Percentiles rank a stretch among this genome's conserved stretches.
Evolutionary conservation across 2,888 invertebrate species (phyloP).

Genomic region (Acrobasis suavella): DNA sequence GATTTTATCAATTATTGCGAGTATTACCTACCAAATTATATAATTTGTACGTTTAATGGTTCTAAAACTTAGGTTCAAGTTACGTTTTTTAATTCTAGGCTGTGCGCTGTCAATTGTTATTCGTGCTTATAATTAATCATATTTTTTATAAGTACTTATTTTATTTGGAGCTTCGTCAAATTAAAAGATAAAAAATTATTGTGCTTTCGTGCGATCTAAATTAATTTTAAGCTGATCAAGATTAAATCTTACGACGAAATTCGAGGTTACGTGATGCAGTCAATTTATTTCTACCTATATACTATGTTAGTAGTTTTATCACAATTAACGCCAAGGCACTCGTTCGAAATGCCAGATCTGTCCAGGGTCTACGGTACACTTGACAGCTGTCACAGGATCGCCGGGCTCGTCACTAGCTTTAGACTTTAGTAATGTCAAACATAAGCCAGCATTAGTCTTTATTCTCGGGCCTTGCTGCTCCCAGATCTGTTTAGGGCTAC

Average conservation of each 20-base stretch:
- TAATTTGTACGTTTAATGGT: conserved; percentile 1
- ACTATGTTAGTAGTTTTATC: conserved; percentile 36
- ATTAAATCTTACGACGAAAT: conserved; percentile 19
- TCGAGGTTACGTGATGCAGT: conserved; percentile 19
- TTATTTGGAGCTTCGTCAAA: neutral
- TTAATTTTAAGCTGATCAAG: conserved; percentile 11
- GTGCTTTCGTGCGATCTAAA: conserved; percentile 6
- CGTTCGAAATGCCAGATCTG: conserved; percentile 88
- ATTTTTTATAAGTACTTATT: no score
- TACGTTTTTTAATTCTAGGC: no score
- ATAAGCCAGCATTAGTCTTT: conserved; percentile 57
- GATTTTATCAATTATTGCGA: conserved; percentile 23
- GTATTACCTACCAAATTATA: neutral
- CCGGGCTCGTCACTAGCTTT: conserved; percentile 52
- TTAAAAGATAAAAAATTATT: conserved; percentile 4
- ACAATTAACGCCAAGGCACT: conserved; percentile 84
- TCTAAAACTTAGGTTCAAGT: neutral
- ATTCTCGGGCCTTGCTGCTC: conserved; percentile 73
- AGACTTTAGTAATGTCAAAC: conserved; percentile 56
- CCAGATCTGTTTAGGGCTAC: conserved; percentile 87
- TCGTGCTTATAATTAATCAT: no score
- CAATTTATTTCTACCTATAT: conserved; percentile 29
- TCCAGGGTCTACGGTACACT: conserved; percentile 79
- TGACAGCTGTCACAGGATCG: conserved; percentile 79
- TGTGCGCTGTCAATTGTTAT: no score